Conservation (phyloP, 1,140 invertebrate genomes). For the Oncopeltus fasciatus region DNA sequence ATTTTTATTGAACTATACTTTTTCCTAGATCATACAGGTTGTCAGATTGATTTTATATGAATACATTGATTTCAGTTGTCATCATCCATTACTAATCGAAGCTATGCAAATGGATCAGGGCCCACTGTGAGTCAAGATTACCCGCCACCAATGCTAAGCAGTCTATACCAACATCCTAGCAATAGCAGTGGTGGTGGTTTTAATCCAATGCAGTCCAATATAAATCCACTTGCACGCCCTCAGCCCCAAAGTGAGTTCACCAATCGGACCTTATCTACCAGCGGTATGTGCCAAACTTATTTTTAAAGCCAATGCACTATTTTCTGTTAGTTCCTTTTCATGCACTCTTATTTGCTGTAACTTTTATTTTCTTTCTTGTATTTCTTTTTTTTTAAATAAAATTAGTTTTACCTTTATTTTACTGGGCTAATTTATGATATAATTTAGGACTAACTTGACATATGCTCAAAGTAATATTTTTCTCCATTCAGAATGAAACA, state of each 20-base stretch:
- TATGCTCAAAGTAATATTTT: too few relatives aligned
- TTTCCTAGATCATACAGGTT: too few relatives aligned
- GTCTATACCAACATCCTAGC: neutral
- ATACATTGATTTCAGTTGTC: neutral
- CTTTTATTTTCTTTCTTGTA: neutral
- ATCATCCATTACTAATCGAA: neutral
- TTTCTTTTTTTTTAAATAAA: neutral
- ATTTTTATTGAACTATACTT: too few relatives aligned
- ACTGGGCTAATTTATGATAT: too few relatives aligned
- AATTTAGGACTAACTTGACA: too few relatives aligned
- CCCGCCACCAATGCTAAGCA: neutral
- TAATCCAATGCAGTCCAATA: conserved; percentile 15
- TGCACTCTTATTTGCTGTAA: neutral
- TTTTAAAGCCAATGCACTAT: neutral
- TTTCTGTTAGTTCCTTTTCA: too few relatives aligned
- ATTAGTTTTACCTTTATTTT: too few relatives aligned
- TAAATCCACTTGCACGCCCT: neutral
- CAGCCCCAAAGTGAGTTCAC: conserved; percentile 12
- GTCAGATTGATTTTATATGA: too few relatives aligned
- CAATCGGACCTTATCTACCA: neutral
- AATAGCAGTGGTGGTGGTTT: conserved; percentile 4
- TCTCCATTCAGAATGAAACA: too few relatives aligned
- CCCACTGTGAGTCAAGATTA: neutral
- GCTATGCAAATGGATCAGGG: neutral
- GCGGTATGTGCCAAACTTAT: conserved; percentile 12